These are phyloP conservation scores for Synanthedon tipuliformis DNA, from an alignment of 2,888 invertebrate genomes.

Conservation along the genomic window DNA sequence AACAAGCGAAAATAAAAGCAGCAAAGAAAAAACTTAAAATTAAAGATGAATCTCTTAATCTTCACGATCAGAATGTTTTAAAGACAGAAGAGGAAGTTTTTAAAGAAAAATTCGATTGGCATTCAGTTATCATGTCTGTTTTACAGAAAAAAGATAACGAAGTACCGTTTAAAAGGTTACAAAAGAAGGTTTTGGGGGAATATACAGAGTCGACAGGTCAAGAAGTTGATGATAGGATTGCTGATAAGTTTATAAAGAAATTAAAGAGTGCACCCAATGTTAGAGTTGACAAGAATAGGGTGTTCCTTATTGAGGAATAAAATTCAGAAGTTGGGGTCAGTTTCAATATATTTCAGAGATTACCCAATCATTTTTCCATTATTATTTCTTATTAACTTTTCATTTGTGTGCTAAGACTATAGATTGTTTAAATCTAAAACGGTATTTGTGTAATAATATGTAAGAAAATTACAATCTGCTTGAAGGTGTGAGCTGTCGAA, in stretches of 20 bases:
- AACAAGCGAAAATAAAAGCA: slow-evolving; percentile 21
- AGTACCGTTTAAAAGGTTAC: slow-evolving; percentile 77
- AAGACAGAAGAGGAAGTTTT: slow-evolving; percentile 39
- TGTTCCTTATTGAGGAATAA: slow-evolving; percentile 15
- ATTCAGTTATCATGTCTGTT: slow-evolving; percentile 56
- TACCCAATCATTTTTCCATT: too few species aligned
- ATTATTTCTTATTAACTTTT: too few species aligned
- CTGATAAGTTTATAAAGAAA: slow-evolving; percentile 79
- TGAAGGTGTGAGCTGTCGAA: too few species aligned
- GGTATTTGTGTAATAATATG: too few species aligned
- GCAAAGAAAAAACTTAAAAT: slow-evolving; percentile 50
- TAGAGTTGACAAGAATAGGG: slow-evolving; percentile 72
- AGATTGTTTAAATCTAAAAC: too few species aligned
- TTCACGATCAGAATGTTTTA: slow-evolving; percentile 60
- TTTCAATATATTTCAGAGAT: too few species aligned
- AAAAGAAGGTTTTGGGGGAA: slow-evolving; percentile 79
- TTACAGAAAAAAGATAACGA: slow-evolving; percentile 71
- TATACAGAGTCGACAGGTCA: slow-evolving; percentile 65
- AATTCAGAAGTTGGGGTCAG: too few species aligned
- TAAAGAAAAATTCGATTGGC: slow-evolving; percentile 62
- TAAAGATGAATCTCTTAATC: slow-evolving; percentile 43
- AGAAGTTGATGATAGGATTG: slow-evolving; percentile 72
- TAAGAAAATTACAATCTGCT: too few species aligned
- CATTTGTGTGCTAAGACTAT: too few species aligned
- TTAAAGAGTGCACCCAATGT: slow-evolving; percentile 75